These are phyloP conservation scores for Pemphigus obesinymphae DNA, from an alignment of 1,140 invertebrate species.

Conservation along the genomic window DNA sequence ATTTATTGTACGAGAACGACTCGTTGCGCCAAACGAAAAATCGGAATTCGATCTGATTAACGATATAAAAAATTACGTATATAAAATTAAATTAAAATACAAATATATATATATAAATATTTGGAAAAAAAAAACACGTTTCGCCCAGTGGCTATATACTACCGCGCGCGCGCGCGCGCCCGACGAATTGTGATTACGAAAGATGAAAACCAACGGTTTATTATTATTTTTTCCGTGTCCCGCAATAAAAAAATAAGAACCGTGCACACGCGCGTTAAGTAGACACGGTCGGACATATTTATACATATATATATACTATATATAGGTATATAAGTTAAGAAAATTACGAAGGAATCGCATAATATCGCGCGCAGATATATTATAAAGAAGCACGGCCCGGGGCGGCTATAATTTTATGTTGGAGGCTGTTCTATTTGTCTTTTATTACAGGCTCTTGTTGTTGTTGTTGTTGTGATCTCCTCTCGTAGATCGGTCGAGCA, in stretches of 20 bases:
- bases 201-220: conserved; percentile 15
- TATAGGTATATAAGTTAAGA: not conserved
- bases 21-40: not conserved
- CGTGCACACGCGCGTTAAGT: not conserved
- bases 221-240: not conserved
- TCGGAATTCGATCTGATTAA: conserved; percentile 20
- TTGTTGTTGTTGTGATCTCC: not conserved
- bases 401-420: no score
- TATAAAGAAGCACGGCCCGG: not conserved
- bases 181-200: not conserved
- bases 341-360: not conserved
- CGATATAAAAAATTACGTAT: not conserved
- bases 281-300: no score
- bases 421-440: conserved; percentile 1
- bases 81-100: no score
- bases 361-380: not conserved
- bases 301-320: no score
- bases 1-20: not conserved
- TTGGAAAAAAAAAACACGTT: not conserved
- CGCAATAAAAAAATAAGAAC: not conserved
- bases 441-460: not conserved
- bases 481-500: not conserved
- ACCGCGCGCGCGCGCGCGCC: no score
- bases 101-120: no score
- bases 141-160: not conserved